phyloP scores from a whole-genome alignment of 1,140 invertebrate species.

The Steinernema feltiae region DNA sequence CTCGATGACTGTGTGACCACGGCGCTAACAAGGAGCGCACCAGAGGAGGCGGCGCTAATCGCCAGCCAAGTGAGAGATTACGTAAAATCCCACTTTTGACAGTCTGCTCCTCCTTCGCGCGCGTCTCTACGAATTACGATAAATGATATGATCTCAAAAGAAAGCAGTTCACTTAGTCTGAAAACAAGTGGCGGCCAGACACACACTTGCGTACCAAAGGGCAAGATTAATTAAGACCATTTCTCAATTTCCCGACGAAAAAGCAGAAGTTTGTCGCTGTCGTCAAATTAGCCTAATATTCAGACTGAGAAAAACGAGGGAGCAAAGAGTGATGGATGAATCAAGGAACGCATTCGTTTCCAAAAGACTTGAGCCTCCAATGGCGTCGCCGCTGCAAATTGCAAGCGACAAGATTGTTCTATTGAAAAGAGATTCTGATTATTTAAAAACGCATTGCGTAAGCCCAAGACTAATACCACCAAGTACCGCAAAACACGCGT shows the following conservation, averaged over 20 bases:
- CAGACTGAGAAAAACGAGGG: not conserved
- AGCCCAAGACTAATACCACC: too few relatives aligned
- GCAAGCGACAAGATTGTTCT: too few relatives aligned
- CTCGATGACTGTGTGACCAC: not conserved
- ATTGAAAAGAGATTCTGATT: too few relatives aligned
- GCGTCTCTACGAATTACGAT: too few relatives aligned
- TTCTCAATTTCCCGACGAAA: not conserved
- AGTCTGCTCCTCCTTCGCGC: too few relatives aligned
- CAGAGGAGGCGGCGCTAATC: not conserved
- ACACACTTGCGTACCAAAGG: not conserved
- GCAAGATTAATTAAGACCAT: slow-evolving; percentile 3
- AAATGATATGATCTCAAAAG: not conserved
- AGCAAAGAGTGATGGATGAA: not conserved
- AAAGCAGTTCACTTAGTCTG: not conserved
- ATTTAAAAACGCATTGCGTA: too few relatives aligned
- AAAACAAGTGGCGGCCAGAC: not conserved
- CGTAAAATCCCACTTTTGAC: not conserved
- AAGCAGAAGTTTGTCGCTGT: not conserved
- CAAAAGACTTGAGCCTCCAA: too few relatives aligned
- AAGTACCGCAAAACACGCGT: too few relatives aligned
- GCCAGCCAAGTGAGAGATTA: not conserved
- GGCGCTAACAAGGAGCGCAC: not conserved
- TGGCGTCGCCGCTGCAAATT: too few relatives aligned
- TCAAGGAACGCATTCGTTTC: too few relatives aligned
- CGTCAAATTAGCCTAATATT: not conserved